These are phyloP conservation scores for Terebella lapidaria DNA, from an alignment of 2,888 invertebrate genomes.

Conservation along the genomic window DNA sequence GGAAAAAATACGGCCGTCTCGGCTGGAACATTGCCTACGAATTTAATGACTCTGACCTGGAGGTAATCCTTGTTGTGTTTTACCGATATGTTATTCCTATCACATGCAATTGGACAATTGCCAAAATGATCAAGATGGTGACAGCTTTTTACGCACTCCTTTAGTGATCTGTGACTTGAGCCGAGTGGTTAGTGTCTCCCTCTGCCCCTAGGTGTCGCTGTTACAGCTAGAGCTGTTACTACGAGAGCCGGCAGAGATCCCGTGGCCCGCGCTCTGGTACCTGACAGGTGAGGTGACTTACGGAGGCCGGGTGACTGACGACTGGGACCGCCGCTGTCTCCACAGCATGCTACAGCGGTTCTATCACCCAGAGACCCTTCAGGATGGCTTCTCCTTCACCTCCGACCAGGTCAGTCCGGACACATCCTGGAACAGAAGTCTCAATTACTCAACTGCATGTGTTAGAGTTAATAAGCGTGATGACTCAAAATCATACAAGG, in stretches of 20 bases:
- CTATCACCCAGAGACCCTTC: slow-evolving; percentile 40
- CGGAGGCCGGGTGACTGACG: slow-evolving; percentile 53
- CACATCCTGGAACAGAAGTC: neutral
- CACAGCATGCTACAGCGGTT: slow-evolving; percentile 43
- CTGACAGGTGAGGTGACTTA: slow-evolving; percentile 51
- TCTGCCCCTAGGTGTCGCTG: slow-evolving; percentile 42
- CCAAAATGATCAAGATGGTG: neutral
- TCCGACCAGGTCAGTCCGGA: slow-evolving; percentile 42
- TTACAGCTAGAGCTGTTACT: slow-evolving; percentile 47
- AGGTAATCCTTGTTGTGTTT: slow-evolving; percentile 31
- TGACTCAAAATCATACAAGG: no score
- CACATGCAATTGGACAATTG: neutral
- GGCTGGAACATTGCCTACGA: slow-evolving; percentile 54
- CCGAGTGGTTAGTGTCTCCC: no score
- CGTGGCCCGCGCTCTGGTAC: slow-evolving; percentile 50
- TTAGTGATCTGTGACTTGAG: no score
- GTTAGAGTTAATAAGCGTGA: no score
- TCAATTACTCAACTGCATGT: no score
- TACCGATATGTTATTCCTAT: neutral
- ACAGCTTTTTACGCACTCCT: no score
- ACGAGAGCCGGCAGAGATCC: slow-evolving; percentile 35
- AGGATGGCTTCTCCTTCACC: slow-evolving; percentile 38
- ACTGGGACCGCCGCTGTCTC: slow-evolving; percentile 50
- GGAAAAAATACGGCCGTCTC: slow-evolving; percentile 51
- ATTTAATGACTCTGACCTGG: slow-evolving; percentile 53